phyloP scores from a whole-genome alignment of 1,140 invertebrate species.

The Metopolophium dirhodum region DNA sequence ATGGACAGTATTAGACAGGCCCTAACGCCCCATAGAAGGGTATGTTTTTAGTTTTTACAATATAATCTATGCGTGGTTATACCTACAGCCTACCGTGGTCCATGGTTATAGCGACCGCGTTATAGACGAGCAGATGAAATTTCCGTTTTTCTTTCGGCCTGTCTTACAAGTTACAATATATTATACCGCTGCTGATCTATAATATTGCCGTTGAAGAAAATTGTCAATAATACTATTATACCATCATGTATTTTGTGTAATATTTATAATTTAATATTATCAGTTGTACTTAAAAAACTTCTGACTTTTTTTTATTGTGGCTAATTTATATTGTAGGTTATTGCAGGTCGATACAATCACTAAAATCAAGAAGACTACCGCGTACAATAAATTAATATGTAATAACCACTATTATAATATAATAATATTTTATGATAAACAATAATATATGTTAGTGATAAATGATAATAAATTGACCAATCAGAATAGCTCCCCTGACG shows the following conservation, averaged over 20 bases:
- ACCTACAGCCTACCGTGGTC: too few species aligned
- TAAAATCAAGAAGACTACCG: background rate
- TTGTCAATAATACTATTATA: background rate
- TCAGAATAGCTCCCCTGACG: background rate
- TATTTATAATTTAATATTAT: background rate
- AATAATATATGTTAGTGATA: too few species aligned
- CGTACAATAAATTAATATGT: background rate
- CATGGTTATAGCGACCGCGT: too few species aligned
- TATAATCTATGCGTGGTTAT: background rate
- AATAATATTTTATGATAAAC: too few species aligned
- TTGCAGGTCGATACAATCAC: background rate
- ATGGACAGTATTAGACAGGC: background rate
- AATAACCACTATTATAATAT: background rate
- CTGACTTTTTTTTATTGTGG: background rate
- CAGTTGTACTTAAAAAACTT: background rate
- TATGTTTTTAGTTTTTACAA: background rate
- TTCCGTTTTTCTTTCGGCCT: background rate
- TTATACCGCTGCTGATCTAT: too few species aligned
- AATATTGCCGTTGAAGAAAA: background rate
- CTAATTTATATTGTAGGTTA: background rate
- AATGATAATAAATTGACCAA: background rate
- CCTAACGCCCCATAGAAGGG: fast-evolving
- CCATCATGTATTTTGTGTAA: background rate
- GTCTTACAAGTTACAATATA: too few species aligned
- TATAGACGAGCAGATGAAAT: background rate